Conservation (phyloP, 2,113 vertebrate genomes). For the Chaenogobius annularis region DNA sequence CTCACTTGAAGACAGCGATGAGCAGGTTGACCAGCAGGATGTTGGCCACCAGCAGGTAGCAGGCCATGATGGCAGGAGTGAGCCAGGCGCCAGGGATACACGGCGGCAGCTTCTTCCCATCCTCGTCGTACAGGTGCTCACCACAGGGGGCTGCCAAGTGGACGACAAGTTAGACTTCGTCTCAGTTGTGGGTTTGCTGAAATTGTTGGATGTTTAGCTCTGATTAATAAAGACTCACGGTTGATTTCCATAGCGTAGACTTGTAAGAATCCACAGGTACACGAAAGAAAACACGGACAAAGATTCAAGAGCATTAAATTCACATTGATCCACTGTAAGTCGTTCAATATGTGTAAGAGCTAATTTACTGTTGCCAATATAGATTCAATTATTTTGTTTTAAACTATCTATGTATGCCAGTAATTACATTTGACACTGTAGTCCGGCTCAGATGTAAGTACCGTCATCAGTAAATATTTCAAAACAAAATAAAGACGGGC, state of each 20-base stretch:
- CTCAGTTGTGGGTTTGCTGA: not conserved
- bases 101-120: constrained; percentile 93
- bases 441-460: no score
- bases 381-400: not conserved
- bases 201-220: constrained; percentile 11
- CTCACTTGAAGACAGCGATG: constrained; percentile 98
- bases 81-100: constrained; percentile 98
- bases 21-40: constrained; percentile 96
- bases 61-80: constrained; percentile 97
- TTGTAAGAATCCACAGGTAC: constrained; percentile 72
- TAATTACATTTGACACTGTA: not conserved
- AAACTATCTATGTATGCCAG: not conserved
- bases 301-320: constrained; percentile 39
- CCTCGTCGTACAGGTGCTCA: constrained; percentile 94
- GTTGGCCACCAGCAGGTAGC: constrained; percentile 96
- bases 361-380: not conserved
- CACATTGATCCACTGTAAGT: not conserved
- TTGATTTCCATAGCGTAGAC: constrained; percentile 99
- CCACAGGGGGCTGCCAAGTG: constrained; percentile 89
- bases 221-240: constrained; percentile 83
- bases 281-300: constrained; percentile 56
- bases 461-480: not conserved
- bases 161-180: not conserved
- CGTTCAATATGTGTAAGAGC: constrained; percentile 59
- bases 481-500: not conserved